Evolutionary conservation across 1,140 invertebrate genomes (phyloP).

Genomic region (Drosophila ohnishii): DNA sequence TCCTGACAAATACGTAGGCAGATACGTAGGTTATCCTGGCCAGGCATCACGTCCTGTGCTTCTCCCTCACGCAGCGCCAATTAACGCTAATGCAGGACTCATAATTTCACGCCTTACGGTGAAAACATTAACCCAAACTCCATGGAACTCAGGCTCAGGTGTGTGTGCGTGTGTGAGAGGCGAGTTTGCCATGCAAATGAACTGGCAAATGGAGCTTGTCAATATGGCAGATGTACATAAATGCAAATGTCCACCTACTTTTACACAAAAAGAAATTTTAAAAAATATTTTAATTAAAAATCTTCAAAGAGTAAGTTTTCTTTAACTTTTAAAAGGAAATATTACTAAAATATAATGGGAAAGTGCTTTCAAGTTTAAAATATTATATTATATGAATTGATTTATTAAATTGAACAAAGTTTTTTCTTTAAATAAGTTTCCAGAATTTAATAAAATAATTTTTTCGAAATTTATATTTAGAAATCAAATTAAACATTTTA

Average conservation of each 20-base stretch:
- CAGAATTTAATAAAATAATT: too few species aligned
- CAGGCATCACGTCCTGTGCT: constrained; percentile 20
- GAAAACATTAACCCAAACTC: constrained; percentile 30
- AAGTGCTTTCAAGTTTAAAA: too few species aligned
- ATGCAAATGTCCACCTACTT: constrained; percentile 20
- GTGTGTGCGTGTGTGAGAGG: not conserved
- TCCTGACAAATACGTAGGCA: constrained; percentile 3
- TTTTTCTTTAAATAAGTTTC: too few species aligned
- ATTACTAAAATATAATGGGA: too few species aligned
- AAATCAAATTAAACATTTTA: too few species aligned
- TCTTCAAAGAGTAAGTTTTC: too few species aligned
- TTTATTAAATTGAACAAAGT: too few species aligned
- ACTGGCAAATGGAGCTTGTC: constrained; percentile 71
- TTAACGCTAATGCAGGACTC: constrained; percentile 70
- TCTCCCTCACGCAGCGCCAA: constrained; percentile 45
- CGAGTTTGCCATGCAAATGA: constrained; percentile 57
- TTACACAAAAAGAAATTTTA: not conserved
- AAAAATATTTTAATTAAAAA: too few species aligned
- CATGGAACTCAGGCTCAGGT: not conserved
- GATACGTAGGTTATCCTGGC: constrained; percentile 26
- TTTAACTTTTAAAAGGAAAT: too few species aligned
- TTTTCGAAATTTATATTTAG: too few species aligned
- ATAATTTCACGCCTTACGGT: constrained; percentile 66
- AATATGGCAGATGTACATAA: constrained; percentile 53
- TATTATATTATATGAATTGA: too few species aligned